phyloP scores from a whole-genome alignment of 92 coral and sea anemone species.

The Phenganax subtilis region DNA sequence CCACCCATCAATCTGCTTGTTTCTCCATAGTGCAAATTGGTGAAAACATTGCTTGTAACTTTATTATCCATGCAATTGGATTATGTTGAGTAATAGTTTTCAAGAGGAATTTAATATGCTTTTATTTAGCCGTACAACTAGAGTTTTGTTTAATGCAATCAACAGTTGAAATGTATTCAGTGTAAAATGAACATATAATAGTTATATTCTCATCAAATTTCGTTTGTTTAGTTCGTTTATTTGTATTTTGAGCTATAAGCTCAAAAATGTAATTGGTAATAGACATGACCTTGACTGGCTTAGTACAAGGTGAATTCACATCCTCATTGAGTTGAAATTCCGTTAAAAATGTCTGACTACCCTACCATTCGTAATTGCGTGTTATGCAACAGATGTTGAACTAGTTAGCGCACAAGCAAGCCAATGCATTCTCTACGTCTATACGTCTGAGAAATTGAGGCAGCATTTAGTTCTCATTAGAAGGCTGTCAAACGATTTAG shows the following conservation, averaged over 20 bases:
- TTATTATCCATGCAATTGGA: not conserved
- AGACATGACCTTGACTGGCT: constrained; percentile 5
- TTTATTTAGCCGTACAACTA: not conserved
- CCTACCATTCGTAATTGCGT: too few species aligned
- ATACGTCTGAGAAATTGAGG: too few species aligned
- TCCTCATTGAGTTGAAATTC: constrained; percentile 19
- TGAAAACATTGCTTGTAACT: too few species aligned
- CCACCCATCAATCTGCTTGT: too few species aligned
- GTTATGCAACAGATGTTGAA: constrained; percentile 3
- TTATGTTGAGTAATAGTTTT: not conserved
- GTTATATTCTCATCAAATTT: not conserved
- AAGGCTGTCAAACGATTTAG: constrained; percentile 3
- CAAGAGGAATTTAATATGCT: constrained; percentile 4
- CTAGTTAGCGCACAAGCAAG: not conserved
- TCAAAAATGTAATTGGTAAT: not conserved
- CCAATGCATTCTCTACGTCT: too few species aligned
- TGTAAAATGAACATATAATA: too few species aligned
- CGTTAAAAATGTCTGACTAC: not conserved
- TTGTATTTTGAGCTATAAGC: not conserved
- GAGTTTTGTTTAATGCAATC: not conserved
- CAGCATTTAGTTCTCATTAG: not conserved
- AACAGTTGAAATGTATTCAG: not conserved
- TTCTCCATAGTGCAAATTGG: too few species aligned
- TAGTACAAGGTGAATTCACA: constrained; percentile 12
- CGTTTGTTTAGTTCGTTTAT: not conserved